These are phyloP conservation scores for Orestias chungarensis DNA, from an alignment of 2,797 vertebrate species.

Conservation along the genomic window DNA sequence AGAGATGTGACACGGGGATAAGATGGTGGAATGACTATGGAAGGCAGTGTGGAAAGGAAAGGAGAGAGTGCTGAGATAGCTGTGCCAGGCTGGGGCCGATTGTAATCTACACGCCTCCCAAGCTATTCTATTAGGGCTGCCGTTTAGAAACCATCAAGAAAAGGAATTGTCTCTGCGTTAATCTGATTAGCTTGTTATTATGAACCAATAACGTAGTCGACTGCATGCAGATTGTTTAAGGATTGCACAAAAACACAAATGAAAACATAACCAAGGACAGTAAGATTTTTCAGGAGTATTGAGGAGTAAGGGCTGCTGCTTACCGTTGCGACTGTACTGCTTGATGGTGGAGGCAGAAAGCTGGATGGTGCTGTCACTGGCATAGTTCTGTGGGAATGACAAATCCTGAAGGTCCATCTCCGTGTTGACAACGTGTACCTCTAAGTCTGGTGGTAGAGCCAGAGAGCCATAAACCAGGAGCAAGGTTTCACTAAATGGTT, in stretches of 20 bases:
- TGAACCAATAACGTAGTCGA: conserved; percentile 79
- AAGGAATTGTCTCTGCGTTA: conserved; percentile 83
- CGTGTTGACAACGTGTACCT: conserved; percentile 91
- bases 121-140: conserved; percentile 83
- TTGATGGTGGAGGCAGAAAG: conserved; percentile 94
- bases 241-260: conserved; percentile 65
- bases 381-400: conserved; percentile 89
- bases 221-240: conserved; percentile 76
- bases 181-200: conserved; percentile 84
- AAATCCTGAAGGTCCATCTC: conserved; percentile 91
- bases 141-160: conserved; percentile 84
- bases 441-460: conserved; percentile 80
- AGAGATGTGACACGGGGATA: conserved; percentile 72
- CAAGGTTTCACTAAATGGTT: conserved; percentile 1
- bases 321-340: conserved; percentile 95
- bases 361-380: conserved; percentile 89
- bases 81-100: conserved; percentile 74
- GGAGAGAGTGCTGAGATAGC: conserved; percentile 75
- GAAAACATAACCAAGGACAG: conserved; percentile 41
- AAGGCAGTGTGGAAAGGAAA: conserved; percentile 50
- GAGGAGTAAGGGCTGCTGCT: conserved; percentile 58
- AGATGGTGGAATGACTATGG: conserved; percentile 70
- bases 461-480: conserved; percentile 1
- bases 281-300: conserved; percentile 12
- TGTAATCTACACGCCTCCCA: conserved; percentile 82